Base-by-base conservation (phyloP, 2,797 vertebrate genomes). In the Sardinella longiceps region DNA sequence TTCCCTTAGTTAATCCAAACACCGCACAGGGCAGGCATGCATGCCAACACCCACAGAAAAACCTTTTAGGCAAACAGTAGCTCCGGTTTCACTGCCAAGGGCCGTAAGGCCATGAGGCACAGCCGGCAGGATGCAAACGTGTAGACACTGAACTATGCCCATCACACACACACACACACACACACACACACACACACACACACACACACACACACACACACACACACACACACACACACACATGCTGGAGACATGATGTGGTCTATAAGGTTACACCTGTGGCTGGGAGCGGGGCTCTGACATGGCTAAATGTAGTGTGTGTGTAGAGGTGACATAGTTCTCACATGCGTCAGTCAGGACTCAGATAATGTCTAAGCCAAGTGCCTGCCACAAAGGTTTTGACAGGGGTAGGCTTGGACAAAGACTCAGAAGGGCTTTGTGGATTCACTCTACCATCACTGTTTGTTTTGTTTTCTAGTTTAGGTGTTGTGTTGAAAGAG, bases 111-210 rank as follows among this genome's bases (percentile, higher is more conserved):
- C 18, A 0, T 63, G 66, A 83, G 30, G 4, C 23, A 87, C 84
- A 81, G 80, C 92, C 93, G 93, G 93, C 3, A 89, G 87, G 90
- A 91, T 87, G 88, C 88, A 15, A 85, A 11, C 43, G 87, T 86
- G 89, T 91, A 88, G 89, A 93, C 70, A 74, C 91, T 91, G 92
- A 93, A 89, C 91, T 93, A 93, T 94, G 93, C 28, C 83, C 89
- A 85, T 1, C 53, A 86, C 51, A 20, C 63, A 86, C 45, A 46
- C 45, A 46, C 45, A 46, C 45, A 46, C 45, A 46, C 6, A 46
- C 90, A 86, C 84, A 74, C 81, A 88, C 91, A 46, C 45, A 53
- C 63, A 86, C 58, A 86, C 51, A 53, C 63, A 86, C 89, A 86
- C 84, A 77, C 53, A 86, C 51, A 20, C 63, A 86, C 45, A 46